Conservation (phyloP, 2,113 vertebrate species). For the Petaurus breviceps region DNA sequence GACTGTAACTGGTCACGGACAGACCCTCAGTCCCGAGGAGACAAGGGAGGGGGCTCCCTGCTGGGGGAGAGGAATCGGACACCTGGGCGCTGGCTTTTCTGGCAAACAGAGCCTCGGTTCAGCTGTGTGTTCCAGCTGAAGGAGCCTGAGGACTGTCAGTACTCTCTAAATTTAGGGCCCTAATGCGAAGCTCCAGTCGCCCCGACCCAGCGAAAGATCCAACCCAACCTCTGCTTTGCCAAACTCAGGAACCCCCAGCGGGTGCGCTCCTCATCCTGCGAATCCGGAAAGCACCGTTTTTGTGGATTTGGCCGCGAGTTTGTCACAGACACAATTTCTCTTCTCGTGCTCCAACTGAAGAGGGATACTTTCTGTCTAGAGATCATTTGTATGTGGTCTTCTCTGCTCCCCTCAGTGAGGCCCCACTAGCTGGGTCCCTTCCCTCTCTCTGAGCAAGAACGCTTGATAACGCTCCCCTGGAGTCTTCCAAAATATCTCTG, state of each 20-base stretch:
- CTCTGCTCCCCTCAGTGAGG: not conserved
- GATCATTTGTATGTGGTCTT: fast-evolving
- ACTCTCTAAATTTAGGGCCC: not conserved
- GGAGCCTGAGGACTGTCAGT: not conserved
- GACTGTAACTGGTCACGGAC: not conserved
- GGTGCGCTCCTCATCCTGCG: not conserved
- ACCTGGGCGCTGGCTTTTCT: not conserved
- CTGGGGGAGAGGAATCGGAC: not conserved
- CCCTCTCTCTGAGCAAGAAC: not conserved
- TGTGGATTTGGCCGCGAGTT: not conserved
- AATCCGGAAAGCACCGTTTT: not conserved
- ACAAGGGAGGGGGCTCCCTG: not conserved
- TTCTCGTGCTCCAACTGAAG: not conserved
- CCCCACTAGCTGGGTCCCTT: not conserved
- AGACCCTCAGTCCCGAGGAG: not conserved
- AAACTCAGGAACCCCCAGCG: not conserved
- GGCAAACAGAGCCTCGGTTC: not conserved
- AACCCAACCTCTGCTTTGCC: not conserved
- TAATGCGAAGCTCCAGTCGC: not conserved
- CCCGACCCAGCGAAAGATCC: not conserved
- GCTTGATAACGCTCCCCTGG: not conserved
- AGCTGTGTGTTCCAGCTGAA: not conserved
- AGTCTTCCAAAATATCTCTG: not conserved
- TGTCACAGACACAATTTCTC: fast-evolving
- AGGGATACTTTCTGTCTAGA: not conserved